Evolutionary conservation across 2,888 invertebrate species (phyloP), one percentile per base, ranked within the genome.

Genomic region (Drosophila subquinaria): DNA sequence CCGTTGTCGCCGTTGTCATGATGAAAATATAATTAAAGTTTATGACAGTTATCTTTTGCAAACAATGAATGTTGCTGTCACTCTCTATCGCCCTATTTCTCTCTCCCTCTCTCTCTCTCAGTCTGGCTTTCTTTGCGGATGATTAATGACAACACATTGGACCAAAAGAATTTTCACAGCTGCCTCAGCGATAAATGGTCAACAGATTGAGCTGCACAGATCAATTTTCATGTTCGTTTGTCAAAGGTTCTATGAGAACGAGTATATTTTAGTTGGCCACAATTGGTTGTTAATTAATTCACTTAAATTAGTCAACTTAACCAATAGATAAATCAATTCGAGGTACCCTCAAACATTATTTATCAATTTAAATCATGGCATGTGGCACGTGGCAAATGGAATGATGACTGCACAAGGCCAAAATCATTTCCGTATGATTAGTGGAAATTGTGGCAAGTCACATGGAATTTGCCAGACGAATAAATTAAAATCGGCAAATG

Each of bases 1-100:
- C 50, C 56, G 56, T 10, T 53, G 53, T 53, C 56, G 47, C 61
- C 71, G 65, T 67, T 71, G 72, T 73, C 84, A 73, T 77, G 82
- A 72, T 88, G 89, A 80, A 89, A 89, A 86, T 89, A 88, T 86
- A 86, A 89, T 86, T 89, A 89, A 86, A 86, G 88, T 89, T 86
- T 86, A 84, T 88, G 85, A 86, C 89, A 89, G 85, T 75, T 88
- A 78, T 85, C 82, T 89, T 76, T 68, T 66, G 77, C 63, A 68
- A 87, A 81, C 89, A 88, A 83, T 78, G 81, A 84, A 68, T 78
- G 64, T 36, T 30, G 5, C 42, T 10, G 5, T 20, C 8, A 10
- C 8, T n/a, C 11, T n/a, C 50, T n/a, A 8, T 23, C 6, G 3
- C 10, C 10, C 43, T 13, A 17, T n/a, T 42, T 38, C 11, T 5